Percentiles rank a stretch among this genome's conserved stretches.
Evolutionary conservation across 2,888 invertebrate genomes (phyloP).

Genomic region (Conchocele bisecta): DNA sequence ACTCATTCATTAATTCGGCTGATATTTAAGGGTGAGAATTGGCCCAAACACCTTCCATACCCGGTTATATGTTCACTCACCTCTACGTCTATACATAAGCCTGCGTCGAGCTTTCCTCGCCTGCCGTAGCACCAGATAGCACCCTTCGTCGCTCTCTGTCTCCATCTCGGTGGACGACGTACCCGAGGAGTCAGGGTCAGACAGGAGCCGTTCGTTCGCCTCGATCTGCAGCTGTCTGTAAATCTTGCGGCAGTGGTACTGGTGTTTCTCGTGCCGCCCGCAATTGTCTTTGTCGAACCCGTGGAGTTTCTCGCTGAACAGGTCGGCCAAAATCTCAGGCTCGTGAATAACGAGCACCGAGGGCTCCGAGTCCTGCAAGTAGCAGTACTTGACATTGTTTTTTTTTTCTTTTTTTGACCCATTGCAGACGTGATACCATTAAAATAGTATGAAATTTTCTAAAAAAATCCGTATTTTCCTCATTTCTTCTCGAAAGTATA

Average conservation of each 20-base stretch:
- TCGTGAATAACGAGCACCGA: slow-evolving; percentile 73
- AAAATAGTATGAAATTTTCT: too few species aligned
- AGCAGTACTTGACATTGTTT: too few species aligned
- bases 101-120: slow-evolving; percentile 42
- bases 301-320: slow-evolving; percentile 67
- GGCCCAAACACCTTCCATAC: too few species aligned
- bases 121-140: slow-evolving; percentile 50
- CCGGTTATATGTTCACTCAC: too few species aligned
- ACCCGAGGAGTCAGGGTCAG: slow-evolving; percentile 57
- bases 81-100: slow-evolving; percentile 47
- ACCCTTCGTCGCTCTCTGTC: slow-evolving; percentile 55
- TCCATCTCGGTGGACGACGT: slow-evolving; percentile 48
- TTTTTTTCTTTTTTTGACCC: too few species aligned
- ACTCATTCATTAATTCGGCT: too few species aligned
- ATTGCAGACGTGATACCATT: too few species aligned
- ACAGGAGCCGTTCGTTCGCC: slow-evolving; percentile 62
- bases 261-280: slow-evolving; percentile 47
- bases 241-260: slow-evolving; percentile 62
- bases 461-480: too few species aligned
- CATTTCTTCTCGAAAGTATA: too few species aligned
- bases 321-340: slow-evolving; percentile 69
- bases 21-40: too few species aligned
- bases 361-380: slow-evolving; percentile 62
- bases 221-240: slow-evolving; percentile 59
- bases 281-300: slow-evolving; percentile 66